Evolutionary conservation across 1,140 invertebrate genomes (phyloP), one percentile per base, ranked within the genome.

Genomic region (Yoshiicerus persimilis): DNA sequence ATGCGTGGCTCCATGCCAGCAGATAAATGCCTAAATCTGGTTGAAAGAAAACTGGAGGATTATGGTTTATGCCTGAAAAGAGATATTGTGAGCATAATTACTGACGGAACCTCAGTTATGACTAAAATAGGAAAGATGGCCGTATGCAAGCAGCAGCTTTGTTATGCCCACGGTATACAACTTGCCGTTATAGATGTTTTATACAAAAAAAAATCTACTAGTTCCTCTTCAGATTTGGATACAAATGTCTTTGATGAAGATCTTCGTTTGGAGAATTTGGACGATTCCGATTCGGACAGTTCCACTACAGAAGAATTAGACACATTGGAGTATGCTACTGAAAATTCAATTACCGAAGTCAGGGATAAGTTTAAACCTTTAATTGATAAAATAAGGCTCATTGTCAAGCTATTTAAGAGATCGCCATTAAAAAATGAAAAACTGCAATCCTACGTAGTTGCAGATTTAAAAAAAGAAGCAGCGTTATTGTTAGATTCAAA

Each of bases 41-140:
- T 89, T 20, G 1, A 62, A 39, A 70, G 11, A 13, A 87, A 84
- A 70, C 41, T 89, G 9, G 23, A 34, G n/a, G 41, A 75, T 3
- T 84, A 47, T 25, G 34, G 27, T 5, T 64, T 89, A 16, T 20
- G 1, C 5, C 38, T 89, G 11, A n/a, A 36, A 36, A 84, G 16
- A 0, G 86, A 89, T 32, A 47, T 89, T 36, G 23, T 89, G 4
- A n/a, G 86, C 16, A 70, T 87, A 4, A 30, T 62, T 27, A 87
- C 85, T 1, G 88, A 89, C 87, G 88, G 88, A 0, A 34, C 88
- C 0, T 62, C 85, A 32, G 86, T 89, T 13, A 89, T 89, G 88
- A 87, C 34, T 2, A 89, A 89, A 70, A 32, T 89, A 4, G 88
- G 86, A 11, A 34, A 16, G 5, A 4, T 87, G n/a, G 25, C 66